A percentile compares a stretch with the other conserved stretches of the same genome.
These are phyloP conservation scores for Arctocebus calabarensis DNA, from an alignment of 2,797 vertebrate genomes.

Conservation along the genomic window DNA sequence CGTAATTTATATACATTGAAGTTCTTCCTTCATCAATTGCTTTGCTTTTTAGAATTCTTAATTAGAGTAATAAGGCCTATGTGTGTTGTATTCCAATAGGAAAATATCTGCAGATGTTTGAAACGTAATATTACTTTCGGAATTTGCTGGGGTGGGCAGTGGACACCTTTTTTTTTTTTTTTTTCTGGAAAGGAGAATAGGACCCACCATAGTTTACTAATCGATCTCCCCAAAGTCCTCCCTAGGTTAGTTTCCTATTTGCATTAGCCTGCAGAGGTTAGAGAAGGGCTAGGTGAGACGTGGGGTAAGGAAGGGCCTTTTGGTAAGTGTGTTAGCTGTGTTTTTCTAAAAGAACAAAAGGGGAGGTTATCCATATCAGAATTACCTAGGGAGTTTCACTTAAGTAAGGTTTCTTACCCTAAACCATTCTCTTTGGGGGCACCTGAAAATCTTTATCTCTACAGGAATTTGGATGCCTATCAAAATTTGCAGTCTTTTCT, in stretches of 20 bases:
- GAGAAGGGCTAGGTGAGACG: neutral
- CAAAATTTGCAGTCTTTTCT: neutral
- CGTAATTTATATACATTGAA: neutral
- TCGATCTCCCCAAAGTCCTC: neutral
- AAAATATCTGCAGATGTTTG: neutral
- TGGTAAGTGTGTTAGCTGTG: neutral
- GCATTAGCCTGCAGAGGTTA: neutral
- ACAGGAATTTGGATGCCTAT: neutral
- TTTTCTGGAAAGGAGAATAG: neutral
- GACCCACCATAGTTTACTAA: neutral
- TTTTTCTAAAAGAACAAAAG: neutral
- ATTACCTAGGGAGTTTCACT: neutral
- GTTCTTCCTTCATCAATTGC: neutral
- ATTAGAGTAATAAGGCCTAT: neutral
- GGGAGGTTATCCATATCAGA: neutral
- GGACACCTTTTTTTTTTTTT: neutral
- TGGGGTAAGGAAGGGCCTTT: rapidly evolving
- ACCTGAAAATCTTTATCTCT: neutral
- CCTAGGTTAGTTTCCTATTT: neutral
- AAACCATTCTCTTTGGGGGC: neutral
- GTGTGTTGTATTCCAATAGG: neutral
- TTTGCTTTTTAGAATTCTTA: constrained; percentile 54
- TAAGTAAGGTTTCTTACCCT: neutral
- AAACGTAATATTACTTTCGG: neutral
- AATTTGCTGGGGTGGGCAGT: neutral